Conservation (phyloP, 1,140 invertebrate species). For the Dendroctonus valens region DNA sequence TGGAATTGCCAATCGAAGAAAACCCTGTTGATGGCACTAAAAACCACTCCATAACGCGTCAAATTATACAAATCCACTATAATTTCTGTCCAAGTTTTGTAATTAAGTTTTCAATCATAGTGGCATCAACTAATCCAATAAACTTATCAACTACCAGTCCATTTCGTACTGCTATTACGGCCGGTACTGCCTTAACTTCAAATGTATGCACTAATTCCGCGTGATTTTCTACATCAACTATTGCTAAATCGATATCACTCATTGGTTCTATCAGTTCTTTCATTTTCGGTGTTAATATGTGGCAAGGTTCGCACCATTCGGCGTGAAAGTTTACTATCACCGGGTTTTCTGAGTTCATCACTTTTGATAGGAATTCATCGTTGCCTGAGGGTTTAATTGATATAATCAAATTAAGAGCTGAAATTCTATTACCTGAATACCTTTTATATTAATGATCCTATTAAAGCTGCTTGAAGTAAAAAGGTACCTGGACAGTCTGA, state of each 20-base stretch:
- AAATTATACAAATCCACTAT: no score
- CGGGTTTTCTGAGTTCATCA: slow-evolving; percentile 76
- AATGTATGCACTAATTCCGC: slow-evolving; percentile 79
- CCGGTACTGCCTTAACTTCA: slow-evolving; percentile 87
- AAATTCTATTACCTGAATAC: slow-evolving; percentile 16
- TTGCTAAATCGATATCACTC: slow-evolving; percentile 79
- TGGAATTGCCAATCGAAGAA: no score
- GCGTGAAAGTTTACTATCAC: slow-evolving; percentile 87
- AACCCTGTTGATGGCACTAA: no score
- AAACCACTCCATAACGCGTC: no score
- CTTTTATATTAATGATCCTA: slow-evolving; percentile 57
- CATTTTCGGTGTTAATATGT: slow-evolving; percentile 87
- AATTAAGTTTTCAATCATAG: slow-evolving; percentile 80
- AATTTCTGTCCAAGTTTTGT: slow-evolving; percentile 63
- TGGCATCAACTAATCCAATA: slow-evolving; percentile 83
- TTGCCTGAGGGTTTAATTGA: slow-evolving; percentile 43
- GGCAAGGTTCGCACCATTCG: slow-evolving; percentile 95
- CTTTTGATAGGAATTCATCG: slow-evolving; percentile 63
- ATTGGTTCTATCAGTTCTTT: slow-evolving; percentile 76
- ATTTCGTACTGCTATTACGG: slow-evolving; percentile 84
- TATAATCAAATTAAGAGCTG: background rate
- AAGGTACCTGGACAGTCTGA: slow-evolving; percentile 21
- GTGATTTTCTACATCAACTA: slow-evolving; percentile 89
- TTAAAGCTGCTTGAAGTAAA: slow-evolving; percentile 44
- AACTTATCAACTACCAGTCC: slow-evolving; percentile 90